Base-by-base conservation (phyloP, 2,888 invertebrate genomes). In the Boloria euphrosyne region DNA sequence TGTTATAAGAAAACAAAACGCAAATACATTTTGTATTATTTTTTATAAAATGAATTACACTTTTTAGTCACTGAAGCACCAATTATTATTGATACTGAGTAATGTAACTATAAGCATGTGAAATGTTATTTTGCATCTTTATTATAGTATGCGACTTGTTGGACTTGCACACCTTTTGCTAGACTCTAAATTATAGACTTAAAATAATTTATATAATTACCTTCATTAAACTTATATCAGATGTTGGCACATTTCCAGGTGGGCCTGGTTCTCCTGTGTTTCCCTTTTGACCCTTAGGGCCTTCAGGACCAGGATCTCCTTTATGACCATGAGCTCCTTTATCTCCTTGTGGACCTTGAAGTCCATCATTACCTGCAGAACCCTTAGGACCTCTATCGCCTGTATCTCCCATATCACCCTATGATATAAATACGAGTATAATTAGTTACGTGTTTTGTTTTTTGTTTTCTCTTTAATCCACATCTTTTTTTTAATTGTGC, bases 371-470 rank as follows among this genome's bases (percentile, higher is more conserved):
- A 0, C 89, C 90, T 0, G 73, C 68, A 10, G 57, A 59, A 13
- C 90, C 90, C 43, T 66, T 63, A 14, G 86, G 82, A 4, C 96
- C 96, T 1, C 93, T 93, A 49, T 86, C 78, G 17, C 96, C 96
- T 22, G n/a, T 87, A 5, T 96, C 95, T 57, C 97, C 97, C 62
- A 93, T 93, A 69, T 92, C 93, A 60, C 98, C 98, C 76, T 94
- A 84, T 0, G 75, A 58, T 66, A n/a, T 58, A 13, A 14, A 27
- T 13, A 13, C 6, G 60, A 38, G 13, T 47, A 44, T 43, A n/a
- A n/a, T n/a, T n/a, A n/a, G n/a, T n/a, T n/a, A n/a, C n/a, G n/a
- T n/a, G n/a, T n/a, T 6, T 31, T 16, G 10, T 13, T 16, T 49
- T 0, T 13, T 7, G 0, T 13, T 52, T 18, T 13, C 14, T 49